phyloP scores from a whole-genome alignment of 2,113 vertebrate species.

The Salvelinus sp. region DNA sequence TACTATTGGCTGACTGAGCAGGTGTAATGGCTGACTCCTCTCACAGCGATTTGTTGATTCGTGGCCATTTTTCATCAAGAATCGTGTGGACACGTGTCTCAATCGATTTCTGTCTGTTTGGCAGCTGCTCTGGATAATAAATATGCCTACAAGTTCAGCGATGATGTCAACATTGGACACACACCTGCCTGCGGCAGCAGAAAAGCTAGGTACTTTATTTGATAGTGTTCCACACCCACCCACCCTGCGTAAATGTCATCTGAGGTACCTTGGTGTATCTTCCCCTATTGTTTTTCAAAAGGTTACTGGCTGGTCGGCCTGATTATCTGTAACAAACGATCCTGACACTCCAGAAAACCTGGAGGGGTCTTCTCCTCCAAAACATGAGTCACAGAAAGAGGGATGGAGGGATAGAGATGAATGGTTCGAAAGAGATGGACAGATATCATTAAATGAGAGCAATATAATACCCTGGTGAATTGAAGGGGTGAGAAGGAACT shows the following conservation, averaged over 20 bases:
- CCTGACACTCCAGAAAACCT: constrained; percentile 38
- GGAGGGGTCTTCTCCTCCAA: constrained; percentile 47
- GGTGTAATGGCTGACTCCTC: background rate
- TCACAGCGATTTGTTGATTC: background rate
- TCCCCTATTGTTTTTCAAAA: constrained; percentile 50
- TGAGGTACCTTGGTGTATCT: background rate
- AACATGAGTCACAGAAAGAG: constrained; percentile 27
- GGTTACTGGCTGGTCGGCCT: constrained; percentile 36
- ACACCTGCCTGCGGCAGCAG: background rate
- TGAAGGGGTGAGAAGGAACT: background rate
- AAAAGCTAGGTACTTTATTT: background rate
- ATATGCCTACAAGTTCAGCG: background rate
- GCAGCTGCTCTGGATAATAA: background rate
- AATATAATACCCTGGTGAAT: background rate
- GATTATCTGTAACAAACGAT: constrained; percentile 61
- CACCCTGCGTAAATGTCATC: constrained; percentile 27
- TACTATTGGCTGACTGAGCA: constrained; percentile 8
- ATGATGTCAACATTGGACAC: background rate
- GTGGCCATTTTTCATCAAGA: background rate
- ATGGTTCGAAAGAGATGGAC: background rate
- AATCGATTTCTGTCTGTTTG: background rate
- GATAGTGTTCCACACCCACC: background rate
- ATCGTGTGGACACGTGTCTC: background rate
- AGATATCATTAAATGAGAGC: constrained; percentile 6
- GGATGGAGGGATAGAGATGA: background rate